phyloP scores from a whole-genome alignment of 1,140 invertebrate species.

The Doryteuthis pealeii region DNA sequence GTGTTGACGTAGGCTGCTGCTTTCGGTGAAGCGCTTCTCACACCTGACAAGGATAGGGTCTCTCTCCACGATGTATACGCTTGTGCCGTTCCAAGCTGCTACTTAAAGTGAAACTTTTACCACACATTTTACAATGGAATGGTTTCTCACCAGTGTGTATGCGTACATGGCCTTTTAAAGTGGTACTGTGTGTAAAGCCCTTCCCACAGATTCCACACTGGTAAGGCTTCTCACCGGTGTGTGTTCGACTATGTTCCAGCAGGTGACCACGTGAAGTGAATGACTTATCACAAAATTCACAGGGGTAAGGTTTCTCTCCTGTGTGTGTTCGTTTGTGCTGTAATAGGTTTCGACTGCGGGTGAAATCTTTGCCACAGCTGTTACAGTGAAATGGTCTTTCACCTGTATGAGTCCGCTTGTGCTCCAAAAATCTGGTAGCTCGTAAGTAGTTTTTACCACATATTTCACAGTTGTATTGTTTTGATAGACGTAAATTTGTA shows the following conservation, averaged over 20 bases:
- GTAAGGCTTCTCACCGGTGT: slow-evolving; percentile 83
- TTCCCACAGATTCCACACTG: slow-evolving; percentile 83
- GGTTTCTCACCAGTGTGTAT: slow-evolving; percentile 68
- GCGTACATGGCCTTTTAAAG: slow-evolving; percentile 68
- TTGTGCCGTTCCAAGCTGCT: slow-evolving; percentile 50
- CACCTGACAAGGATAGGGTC: slow-evolving; percentile 51
- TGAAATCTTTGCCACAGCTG: slow-evolving; percentile 82
- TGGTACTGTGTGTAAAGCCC: slow-evolving; percentile 69
- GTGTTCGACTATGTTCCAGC: slow-evolving; percentile 59
- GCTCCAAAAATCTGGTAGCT: too few relatives aligned
- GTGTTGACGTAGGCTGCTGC: slow-evolving; percentile 13
- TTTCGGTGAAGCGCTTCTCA: slow-evolving; percentile 13
- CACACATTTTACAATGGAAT: slow-evolving; percentile 62
- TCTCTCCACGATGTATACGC: slow-evolving; percentile 59
- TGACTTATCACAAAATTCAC: slow-evolving; percentile 34
- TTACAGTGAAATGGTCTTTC: slow-evolving; percentile 71
- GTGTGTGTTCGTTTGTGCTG: slow-evolving; percentile 80
- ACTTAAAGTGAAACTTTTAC: slow-evolving; percentile 17
- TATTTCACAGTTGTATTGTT: too few relatives aligned
- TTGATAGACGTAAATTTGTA: too few relatives aligned
- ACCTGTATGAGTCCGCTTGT: neutral
- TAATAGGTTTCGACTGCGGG: slow-evolving; percentile 80
- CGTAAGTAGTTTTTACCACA: too few relatives aligned
- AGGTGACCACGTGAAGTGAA: slow-evolving; percentile 18
- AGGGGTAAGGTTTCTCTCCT: slow-evolving; percentile 71